phyloP scores from a whole-genome alignment of 37 sponge, comb jelly and placozoan species.

The Aphrocallistes beatrix region DNA sequence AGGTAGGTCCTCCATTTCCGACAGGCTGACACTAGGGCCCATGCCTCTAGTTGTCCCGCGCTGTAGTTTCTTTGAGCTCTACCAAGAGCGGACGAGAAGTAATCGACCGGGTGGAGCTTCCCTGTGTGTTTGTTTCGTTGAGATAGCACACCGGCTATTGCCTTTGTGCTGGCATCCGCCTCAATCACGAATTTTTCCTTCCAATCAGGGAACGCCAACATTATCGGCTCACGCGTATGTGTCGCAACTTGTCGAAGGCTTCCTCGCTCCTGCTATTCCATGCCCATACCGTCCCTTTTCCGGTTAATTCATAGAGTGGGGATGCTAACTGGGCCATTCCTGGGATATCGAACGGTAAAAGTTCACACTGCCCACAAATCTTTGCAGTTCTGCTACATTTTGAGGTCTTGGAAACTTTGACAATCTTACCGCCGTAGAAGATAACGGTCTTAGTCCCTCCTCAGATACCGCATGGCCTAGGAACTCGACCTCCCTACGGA shows the following conservation, averaged over 20 bases:
- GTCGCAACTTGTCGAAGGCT: constrained; percentile 21
- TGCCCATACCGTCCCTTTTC: constrained; percentile 19
- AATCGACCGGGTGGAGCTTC: neutral
- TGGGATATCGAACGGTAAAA: constrained; percentile 20
- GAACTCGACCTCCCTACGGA: constrained; percentile 6
- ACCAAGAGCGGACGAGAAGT: neutral
- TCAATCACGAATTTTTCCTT: constrained; percentile 12
- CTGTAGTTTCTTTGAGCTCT: neutral
- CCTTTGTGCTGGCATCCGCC: constrained; percentile 37
- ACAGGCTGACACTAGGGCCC: neutral
- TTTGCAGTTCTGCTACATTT: neutral
- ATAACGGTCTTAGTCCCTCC: neutral
- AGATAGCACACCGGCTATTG: neutral
- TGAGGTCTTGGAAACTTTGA: constrained; percentile 20
- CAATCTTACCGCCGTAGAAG: neutral
- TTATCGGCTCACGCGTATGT: neutral
- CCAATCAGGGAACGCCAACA: constrained; percentile 25
- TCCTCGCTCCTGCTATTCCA: constrained; percentile 16
- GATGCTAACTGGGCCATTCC: constrained; percentile 20
- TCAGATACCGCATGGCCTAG: constrained; percentile 14
- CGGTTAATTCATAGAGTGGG: constrained; percentile 20
- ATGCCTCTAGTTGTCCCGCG: neutral
- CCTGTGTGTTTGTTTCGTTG: neutral
- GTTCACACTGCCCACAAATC: constrained; percentile 21
- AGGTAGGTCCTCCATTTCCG: neutral